phyloP scores from a whole-genome alignment of 2,113 vertebrate species.

The Regulus satrapa region DNA sequence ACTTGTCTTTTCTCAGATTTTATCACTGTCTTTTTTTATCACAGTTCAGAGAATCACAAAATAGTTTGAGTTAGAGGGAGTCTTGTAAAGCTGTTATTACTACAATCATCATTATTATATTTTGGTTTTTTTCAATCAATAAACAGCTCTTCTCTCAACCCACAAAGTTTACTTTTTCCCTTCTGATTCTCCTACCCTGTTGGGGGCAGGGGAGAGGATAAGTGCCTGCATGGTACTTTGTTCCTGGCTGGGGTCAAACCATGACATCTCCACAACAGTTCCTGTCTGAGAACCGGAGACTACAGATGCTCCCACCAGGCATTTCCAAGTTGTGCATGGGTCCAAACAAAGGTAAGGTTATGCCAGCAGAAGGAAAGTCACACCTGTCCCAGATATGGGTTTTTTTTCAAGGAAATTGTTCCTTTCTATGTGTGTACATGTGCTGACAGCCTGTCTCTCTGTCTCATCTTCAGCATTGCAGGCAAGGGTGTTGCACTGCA shows the following conservation, averaged over 20 bases:
- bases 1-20: neutral
- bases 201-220: rapidly evolving
- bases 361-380: neutral
- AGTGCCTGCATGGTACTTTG: neutral
- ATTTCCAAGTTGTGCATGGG: neutral
- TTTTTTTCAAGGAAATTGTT: neutral
- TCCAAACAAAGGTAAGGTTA: neutral
- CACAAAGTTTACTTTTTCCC: neutral
- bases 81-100: neutral
- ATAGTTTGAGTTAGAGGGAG: neutral
- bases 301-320: neutral
- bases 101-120: neutral
- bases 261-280: rapidly evolving
- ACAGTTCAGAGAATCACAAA: neutral
- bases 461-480: neutral
- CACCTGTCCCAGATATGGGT: neutral
- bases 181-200: neutral
- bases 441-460: neutral
- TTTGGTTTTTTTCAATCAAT: neutral
- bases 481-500: neutral
- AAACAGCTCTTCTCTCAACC: neutral
- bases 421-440: neutral
- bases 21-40: neutral
- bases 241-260: neutral
- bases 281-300: neutral